These are phyloP conservation scores for sheep (Ovis aries) DNA, from an alignment of 2,113 vertebrate genomes.

Conservation along the genomic window ARS-UI_Ramb_v3.0 NC_056080.1:52909001-52909500, in stretches of 20 bases:
- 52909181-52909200: not conserved
- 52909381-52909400: not conserved
- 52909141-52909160: slow-evolving; percentile 1
- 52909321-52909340: not conserved
- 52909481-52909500: not conserved
- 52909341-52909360: slow-evolving; percentile 32
- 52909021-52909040: not conserved
- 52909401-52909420: slow-evolving; percentile 34
- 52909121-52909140: not conserved
- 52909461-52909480: not conserved
- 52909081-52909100: slow-evolving; percentile 7
- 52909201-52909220: not conserved
- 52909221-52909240: slow-evolving; percentile 8
- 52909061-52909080: not conserved
- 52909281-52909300: slow-evolving; percentile 18
- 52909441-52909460: slow-evolving; percentile 1
- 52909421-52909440: slow-evolving; percentile 13
- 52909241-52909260: slow-evolving; percentile 12
- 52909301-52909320: not conserved
- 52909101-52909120: not conserved
- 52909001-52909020: not conserved
- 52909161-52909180: slow-evolving; percentile 2
- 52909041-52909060: slow-evolving; percentile 2
- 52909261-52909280: not conserved
- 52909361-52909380: slow-evolving; percentile 4